Evolutionary conservation across 2,888 invertebrate species (phyloP).

Genomic region (Meganola albula): DNA sequence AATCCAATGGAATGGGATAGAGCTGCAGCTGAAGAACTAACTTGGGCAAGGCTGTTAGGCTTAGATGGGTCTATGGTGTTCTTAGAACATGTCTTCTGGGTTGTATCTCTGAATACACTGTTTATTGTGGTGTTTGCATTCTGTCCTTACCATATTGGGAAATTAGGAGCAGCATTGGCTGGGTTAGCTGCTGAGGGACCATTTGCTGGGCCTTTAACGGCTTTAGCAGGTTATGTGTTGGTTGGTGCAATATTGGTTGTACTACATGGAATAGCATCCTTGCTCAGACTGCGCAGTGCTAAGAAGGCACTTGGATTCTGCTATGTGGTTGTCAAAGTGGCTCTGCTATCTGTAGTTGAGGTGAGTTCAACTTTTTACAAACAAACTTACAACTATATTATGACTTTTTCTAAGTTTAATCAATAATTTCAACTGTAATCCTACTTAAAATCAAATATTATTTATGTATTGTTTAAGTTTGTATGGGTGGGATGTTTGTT

Average conservation of each 20-base stretch:
- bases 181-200: slow-evolving; percentile 80
- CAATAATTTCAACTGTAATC: too few species aligned
- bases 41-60: slow-evolving; percentile 97
- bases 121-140: slow-evolving; percentile 98
- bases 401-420: too few species aligned
- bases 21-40: slow-evolving; percentile 97
- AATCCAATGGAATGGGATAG: slow-evolving; percentile 99
- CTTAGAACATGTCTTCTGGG: slow-evolving; percentile 99
- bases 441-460: too few species aligned
- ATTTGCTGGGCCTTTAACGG: slow-evolving; percentile 95
- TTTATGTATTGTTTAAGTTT: too few species aligned
- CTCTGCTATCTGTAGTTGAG: slow-evolving; percentile 96
- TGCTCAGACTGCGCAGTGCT: slow-evolving; percentile 87
- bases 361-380: slow-evolving; percentile 65
- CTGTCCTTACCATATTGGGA: slow-evolving; percentile 96
- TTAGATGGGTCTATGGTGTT: slow-evolving; percentile 98
- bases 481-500: too few species aligned
- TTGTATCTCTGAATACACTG: slow-evolving; percentile 96
- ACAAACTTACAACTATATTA: not conserved
- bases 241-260: slow-evolving; percentile 90
- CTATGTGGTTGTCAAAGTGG: slow-evolving; percentile 93
- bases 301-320: slow-evolving; percentile 93
- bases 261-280: slow-evolving; percentile 89
- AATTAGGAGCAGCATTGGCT: slow-evolving; percentile 84
- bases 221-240: slow-evolving; percentile 94